These are phyloP conservation scores for Sebastes hubbsi DNA, from an alignment of 2,797 vertebrate genomes.

Conservation along the genomic window DNA sequence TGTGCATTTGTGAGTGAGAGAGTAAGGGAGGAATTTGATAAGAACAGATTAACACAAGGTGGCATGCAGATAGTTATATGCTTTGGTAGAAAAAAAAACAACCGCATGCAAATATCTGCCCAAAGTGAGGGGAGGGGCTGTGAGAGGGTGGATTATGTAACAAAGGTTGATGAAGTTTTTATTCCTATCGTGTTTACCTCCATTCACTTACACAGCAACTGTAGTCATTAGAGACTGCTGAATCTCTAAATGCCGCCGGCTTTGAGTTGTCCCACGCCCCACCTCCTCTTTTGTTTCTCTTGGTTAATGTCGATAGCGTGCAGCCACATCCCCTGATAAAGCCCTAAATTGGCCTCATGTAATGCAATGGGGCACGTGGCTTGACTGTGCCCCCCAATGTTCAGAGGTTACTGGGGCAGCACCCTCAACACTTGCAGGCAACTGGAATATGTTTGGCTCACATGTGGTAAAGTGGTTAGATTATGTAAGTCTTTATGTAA, in stretches of 20 bases:
- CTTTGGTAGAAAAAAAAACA: not conserved
- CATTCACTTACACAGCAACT: slow-evolving; percentile 17
- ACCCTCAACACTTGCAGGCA: slow-evolving; percentile 59
- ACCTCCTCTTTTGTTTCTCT: not conserved
- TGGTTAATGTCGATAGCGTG: slow-evolving; percentile 37
- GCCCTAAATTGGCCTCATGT: slow-evolving; percentile 11
- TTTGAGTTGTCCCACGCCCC: not conserved
- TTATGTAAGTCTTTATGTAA: slow-evolving; percentile 88
- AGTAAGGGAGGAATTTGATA: not conserved
- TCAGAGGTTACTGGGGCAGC: slow-evolving; percentile 76
- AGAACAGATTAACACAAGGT: not conserved
- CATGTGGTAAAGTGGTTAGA: slow-evolving; percentile 81
- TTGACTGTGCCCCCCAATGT: slow-evolving; percentile 42
- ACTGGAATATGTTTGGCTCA: slow-evolving; percentile 76
- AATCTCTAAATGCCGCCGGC: slow-evolving; percentile 20
- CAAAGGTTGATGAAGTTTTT: slow-evolving; percentile 36
- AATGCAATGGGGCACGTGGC: slow-evolving; percentile 62
- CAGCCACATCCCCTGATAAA: slow-evolving; percentile 35
- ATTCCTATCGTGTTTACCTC: slow-evolving; percentile 43
- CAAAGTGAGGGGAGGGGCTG: slow-evolving; percentile 38
- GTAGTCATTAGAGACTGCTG: slow-evolving; percentile 7
- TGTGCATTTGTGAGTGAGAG: not conserved
- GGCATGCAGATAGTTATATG: not conserved
- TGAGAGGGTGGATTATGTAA: slow-evolving; percentile 65
- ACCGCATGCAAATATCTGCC: not conserved